Conservation (phyloP, 2,113 vertebrate species). For the Ageneiosus marmoratus region DNA sequence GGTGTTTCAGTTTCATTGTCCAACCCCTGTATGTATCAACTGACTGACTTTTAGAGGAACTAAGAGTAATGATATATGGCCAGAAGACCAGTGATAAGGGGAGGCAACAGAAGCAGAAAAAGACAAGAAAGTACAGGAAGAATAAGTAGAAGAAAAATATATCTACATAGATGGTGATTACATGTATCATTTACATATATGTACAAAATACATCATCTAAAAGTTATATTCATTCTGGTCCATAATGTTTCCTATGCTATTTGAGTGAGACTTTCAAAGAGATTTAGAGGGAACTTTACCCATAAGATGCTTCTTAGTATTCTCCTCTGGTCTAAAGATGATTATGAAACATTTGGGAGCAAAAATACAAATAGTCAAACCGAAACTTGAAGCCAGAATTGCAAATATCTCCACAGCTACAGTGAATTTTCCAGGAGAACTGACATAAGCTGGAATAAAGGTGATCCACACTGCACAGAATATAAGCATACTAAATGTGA, state of each 20-base stretch:
- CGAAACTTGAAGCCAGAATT: constrained; percentile 71
- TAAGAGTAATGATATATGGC: too few species aligned
- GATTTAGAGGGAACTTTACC: constrained; percentile 50
- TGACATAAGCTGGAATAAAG: constrained; percentile 70
- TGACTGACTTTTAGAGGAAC: too few species aligned
- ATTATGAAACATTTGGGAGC: constrained; percentile 73
- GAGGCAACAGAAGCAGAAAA: too few species aligned
- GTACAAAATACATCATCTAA: not conserved
- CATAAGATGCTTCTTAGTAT: constrained; percentile 71
- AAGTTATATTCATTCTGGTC: not conserved
- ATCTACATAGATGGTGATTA: too few species aligned
- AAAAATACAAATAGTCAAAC: constrained; percentile 69
- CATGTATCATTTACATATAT: not conserved
- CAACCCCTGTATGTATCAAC: too few species aligned
- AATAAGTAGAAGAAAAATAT: too few species aligned
- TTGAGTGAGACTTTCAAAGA: not conserved
- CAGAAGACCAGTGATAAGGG: too few species aligned
- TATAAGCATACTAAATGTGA: constrained; percentile 70
- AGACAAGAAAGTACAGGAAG: too few species aligned
- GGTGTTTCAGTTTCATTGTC: too few species aligned
- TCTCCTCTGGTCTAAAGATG: constrained; percentile 68
- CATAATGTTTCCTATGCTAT: not conserved
- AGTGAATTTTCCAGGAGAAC: constrained; percentile 70
- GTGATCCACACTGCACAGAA: constrained; percentile 69
- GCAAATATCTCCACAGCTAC: constrained; percentile 72